phyloP scores from a whole-genome alignment of 2,113 vertebrate genomes.

The Sprattus sprattus region DNA sequence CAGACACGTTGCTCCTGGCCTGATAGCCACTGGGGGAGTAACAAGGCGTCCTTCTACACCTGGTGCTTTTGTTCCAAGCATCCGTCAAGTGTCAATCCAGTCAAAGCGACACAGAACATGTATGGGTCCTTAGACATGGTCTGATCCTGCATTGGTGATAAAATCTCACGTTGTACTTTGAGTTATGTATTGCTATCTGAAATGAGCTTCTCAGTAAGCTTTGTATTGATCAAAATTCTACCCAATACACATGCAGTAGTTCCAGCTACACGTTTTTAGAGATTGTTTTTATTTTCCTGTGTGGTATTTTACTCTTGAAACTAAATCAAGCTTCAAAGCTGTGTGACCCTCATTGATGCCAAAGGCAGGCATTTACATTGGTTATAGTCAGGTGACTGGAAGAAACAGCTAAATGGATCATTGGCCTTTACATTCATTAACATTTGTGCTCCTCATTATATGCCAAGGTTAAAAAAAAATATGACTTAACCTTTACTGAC shows the following conservation, averaged over 20 bases:
- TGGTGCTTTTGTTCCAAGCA: background rate
- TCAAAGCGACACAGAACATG: background rate
- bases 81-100: background rate
- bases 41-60: background rate
- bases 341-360: background rate
- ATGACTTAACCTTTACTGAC: conserved; percentile 3
- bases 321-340: background rate
- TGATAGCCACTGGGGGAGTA: background rate
- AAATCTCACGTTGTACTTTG: background rate
- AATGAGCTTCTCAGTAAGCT: background rate
- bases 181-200: background rate
- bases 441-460: conserved; percentile 24
- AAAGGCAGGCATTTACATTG: background rate
- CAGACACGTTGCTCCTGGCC: background rate
- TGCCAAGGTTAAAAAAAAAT: conserved; percentile 17
- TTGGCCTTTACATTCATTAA: conserved; percentile 45
- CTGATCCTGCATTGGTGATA: background rate
- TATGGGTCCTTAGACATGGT: background rate
- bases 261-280: background rate
- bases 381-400: background rate
- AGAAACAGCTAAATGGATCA: conserved; percentile 20
- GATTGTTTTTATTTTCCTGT: background rate
- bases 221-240: background rate
- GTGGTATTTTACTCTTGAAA: background rate
- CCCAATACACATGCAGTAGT: background rate